Percentiles rank a stretch among this genome's conserved stretches.
Conservation (phyloP, 1,140 invertebrate genomes). For the Gerris buenoi region DNA sequence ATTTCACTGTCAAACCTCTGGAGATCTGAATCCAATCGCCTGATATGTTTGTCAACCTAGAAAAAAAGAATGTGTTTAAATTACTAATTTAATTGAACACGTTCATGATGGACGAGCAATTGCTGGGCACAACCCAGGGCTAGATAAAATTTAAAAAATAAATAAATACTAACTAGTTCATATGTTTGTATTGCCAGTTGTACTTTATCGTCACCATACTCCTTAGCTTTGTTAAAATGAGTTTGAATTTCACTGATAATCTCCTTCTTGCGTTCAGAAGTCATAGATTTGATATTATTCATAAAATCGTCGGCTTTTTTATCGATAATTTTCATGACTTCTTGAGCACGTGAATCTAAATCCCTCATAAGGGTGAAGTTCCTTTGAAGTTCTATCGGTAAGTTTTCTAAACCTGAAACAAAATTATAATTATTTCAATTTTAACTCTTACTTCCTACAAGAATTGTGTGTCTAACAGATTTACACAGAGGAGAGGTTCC, state of each 20-base stretch:
- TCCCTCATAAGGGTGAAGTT: conserved; percentile 94
- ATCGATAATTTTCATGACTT: conserved; percentile 80
- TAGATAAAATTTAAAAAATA: too few relatives aligned
- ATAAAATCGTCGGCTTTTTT: conserved; percentile 71
- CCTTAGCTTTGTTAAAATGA: conserved; percentile 78
- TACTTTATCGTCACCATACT: conserved; percentile 92
- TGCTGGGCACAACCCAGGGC: too few relatives aligned
- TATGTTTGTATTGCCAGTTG: conserved; percentile 96
- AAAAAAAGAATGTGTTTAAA: too few relatives aligned
- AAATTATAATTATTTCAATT: too few relatives aligned
- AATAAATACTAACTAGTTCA: too few relatives aligned
- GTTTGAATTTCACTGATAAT: conserved; percentile 70
- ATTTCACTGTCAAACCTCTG: conserved; percentile 92
- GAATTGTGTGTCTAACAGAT: too few relatives aligned
- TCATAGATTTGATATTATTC: conserved; percentile 41
- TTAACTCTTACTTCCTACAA: too few relatives aligned
- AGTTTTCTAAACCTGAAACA: conserved; percentile 67
- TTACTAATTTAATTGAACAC: too few relatives aligned
- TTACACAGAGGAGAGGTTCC: too few relatives aligned
- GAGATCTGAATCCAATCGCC: conserved; percentile 85
- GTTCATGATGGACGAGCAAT: too few relatives aligned
- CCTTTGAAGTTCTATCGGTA: conserved; percentile 83
- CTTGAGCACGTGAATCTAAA: conserved; percentile 77
- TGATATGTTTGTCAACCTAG: conserved; percentile 88
- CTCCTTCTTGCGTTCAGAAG: conserved; percentile 60